Percentiles rank a stretch among this genome's conserved stretches.
These are phyloP conservation scores for Trichonephila inaurata DNA, from an alignment of 1,140 invertebrate species.

Conservation along the genomic window DNA sequence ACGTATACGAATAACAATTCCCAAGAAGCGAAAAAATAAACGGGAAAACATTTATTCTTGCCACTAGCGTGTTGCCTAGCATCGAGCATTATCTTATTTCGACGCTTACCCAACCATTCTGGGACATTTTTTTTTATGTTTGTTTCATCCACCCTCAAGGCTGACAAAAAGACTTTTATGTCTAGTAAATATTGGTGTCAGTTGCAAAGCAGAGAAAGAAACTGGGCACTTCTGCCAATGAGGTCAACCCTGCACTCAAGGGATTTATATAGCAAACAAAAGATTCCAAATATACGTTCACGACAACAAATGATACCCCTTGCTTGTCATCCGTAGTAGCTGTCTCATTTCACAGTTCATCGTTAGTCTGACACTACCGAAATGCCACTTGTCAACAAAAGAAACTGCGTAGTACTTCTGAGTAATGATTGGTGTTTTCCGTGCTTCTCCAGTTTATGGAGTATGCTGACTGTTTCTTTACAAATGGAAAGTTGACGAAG, in stretches of 20 bases:
- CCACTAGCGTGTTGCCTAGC: background rate
- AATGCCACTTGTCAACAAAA: background rate
- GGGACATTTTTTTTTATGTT: background rate
- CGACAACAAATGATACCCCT: background rate
- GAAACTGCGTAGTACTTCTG: no score
- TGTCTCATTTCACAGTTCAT: background rate
- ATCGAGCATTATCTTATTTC: background rate
- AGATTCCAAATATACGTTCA: background rate
- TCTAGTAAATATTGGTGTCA: background rate
- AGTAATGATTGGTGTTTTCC: no score
- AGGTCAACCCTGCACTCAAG: background rate
- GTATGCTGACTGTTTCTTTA: no score
- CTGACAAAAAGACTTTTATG: background rate
- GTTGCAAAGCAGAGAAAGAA: background rate
- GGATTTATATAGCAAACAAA: background rate
- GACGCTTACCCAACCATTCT: background rate
- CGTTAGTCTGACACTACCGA: background rate
- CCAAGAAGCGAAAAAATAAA: background rate
- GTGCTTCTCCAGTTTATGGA: no score
- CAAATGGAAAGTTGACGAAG: background rate
- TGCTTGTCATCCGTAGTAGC: background rate
- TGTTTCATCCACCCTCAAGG: background rate
- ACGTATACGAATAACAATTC: background rate
- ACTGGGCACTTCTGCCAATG: background rate
- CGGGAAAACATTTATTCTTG: background rate